Conservation (phyloP, 2,888 invertebrate species). For the Schizaphis graminum region DNA sequence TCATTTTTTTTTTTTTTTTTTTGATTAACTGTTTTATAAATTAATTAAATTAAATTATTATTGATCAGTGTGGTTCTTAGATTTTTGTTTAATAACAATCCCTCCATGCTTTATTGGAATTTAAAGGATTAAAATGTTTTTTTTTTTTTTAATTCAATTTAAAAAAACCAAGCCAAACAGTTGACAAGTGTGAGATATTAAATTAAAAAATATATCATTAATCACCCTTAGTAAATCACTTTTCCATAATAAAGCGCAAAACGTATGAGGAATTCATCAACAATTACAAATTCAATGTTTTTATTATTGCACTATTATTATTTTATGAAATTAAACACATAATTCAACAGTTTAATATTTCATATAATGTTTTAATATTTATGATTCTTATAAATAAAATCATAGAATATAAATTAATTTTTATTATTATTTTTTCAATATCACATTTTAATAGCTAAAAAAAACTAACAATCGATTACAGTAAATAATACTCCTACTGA, state of each 20-base stretch:
- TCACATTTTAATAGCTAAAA: not conserved
- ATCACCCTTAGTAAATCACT: constrained; percentile 42
- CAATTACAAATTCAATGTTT: not conserved
- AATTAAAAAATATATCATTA: constrained; percentile 37
- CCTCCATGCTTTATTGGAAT: not conserved
- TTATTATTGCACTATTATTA: not conserved
- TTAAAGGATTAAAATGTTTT: constrained; percentile 36
- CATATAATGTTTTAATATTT: not conserved
- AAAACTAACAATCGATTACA: not conserved
- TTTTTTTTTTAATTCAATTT: constrained; percentile 15
- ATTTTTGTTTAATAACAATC: constrained; percentile 1
- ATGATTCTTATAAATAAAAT: not conserved
- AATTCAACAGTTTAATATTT: not conserved
- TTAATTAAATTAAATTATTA: constrained; percentile 17
- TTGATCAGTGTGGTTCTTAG: not conserved
- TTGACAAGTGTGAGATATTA: constrained; percentile 42
- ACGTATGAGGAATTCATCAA: not conserved
- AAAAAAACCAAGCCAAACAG: not conserved
- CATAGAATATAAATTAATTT: not conserved
- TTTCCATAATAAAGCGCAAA: constrained; percentile 42
- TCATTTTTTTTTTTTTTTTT: not conserved
- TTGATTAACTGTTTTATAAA: not conserved
- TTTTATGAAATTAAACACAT: not conserved
- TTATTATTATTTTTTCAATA: not conserved
- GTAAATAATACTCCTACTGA: not conserved